A percentile compares a stretch with the other conserved stretches of the same genome.
Conservation (phyloP, 2,888 invertebrate genomes). For the Pandemis cinnamomeana region DNA sequence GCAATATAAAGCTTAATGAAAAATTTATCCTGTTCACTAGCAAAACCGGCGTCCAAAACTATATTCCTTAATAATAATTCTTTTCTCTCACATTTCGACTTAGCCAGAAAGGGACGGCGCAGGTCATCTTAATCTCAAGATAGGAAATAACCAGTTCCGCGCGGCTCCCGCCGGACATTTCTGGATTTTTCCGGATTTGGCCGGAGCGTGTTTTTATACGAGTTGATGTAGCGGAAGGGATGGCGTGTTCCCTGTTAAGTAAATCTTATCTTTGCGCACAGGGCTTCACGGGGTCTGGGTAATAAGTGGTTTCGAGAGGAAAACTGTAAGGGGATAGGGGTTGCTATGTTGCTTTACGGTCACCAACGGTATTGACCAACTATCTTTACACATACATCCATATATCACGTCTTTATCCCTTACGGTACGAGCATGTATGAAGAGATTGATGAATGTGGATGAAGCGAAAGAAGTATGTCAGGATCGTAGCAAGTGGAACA, state of each 20-base stretch:
- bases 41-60: constrained; percentile 14
- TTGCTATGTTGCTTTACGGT: not conserved
- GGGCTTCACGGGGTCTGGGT: constrained; percentile 14
- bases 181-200: constrained; percentile 69
- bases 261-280: constrained; percentile 39
- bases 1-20: constrained; percentile 13
- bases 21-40: not conserved
- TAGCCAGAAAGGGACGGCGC: constrained; percentile 36
- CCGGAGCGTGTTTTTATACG: constrained; percentile 53
- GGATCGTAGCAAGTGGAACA: too few species aligned
- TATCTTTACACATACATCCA: too few species aligned
- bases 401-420: too few species aligned
- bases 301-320: constrained; percentile 21
- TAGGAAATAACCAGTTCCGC: constrained; percentile 72
- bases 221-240: constrained; percentile 65
- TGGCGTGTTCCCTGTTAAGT: constrained; percentile 42
- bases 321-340: not conserved
- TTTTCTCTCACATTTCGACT: constrained; percentile 37
- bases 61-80: constrained; percentile 22
- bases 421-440: too few species aligned
- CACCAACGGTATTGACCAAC: not conserved
- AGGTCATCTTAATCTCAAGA: constrained; percentile 62
- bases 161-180: constrained; percentile 61
- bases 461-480: too few species aligned
- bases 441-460: too few species aligned